phyloP scores from a whole-genome alignment of 2,888 invertebrate species.

The Apamea crenata region DNA sequence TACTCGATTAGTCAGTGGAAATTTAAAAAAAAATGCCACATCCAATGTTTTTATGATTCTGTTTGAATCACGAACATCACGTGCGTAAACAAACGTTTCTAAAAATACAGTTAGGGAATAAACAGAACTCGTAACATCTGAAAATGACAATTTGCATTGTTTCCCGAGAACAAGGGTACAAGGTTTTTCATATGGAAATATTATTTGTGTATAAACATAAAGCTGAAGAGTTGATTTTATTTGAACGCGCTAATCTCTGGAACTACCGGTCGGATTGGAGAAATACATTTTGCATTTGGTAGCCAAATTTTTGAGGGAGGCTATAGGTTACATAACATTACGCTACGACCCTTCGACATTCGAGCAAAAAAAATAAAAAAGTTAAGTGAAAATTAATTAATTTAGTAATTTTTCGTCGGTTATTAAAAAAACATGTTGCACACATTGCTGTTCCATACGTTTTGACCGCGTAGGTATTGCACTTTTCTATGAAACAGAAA shows the following conservation, averaged over 20 bases:
- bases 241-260: background rate
- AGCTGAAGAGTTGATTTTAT: background rate
- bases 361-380: too few relatives aligned
- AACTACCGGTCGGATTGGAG: background rate
- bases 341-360: too few relatives aligned
- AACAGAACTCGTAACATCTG: constrained; percentile 4
- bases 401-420: too few relatives aligned
- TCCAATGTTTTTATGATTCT: background rate
- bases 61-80: background rate
- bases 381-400: too few relatives aligned
- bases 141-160: background rate
- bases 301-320: too few relatives aligned
- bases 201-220: background rate
- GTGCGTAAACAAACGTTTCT: constrained; percentile 4
- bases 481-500: too few relatives aligned
- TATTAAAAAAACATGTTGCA: too few relatives aligned
- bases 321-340: too few relatives aligned
- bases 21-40: background rate
- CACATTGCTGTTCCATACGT: too few relatives aligned
- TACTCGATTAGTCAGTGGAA: background rate
- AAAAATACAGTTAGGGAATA: constrained; percentile 28
- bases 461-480: too few relatives aligned
- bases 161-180: background rate
- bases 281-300: background rate
- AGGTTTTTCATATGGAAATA: background rate